Evolutionary conservation across 2,113 vertebrate species (phyloP).

Genomic region (Galbula dea): DNA sequence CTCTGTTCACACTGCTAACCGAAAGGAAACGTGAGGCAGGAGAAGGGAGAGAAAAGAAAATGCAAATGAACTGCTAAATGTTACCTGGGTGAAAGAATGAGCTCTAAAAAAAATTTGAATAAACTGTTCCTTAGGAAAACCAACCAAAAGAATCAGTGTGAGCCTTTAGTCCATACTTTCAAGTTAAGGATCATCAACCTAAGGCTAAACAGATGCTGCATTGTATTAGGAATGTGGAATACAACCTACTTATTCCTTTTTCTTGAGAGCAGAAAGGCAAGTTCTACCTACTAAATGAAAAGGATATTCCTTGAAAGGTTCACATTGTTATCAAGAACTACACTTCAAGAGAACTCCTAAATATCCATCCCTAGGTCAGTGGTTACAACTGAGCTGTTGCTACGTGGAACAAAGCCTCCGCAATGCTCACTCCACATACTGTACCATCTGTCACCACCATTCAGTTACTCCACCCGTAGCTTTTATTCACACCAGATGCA

Average conservation of each 20-base stretch:
- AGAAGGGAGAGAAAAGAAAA: constrained; percentile 36
- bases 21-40: constrained; percentile 36
- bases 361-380: constrained; percentile 37
- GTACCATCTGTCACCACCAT: constrained; percentile 18
- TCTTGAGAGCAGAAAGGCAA: constrained; percentile 67
- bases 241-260: constrained; percentile 66
- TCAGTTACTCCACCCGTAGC: neutral
- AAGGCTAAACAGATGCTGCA: constrained; percentile 74
- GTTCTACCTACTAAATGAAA: constrained; percentile 69
- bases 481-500: constrained; percentile 85
- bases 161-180: constrained; percentile 69
- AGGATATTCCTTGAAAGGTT: constrained; percentile 71
- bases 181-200: constrained; percentile 70
- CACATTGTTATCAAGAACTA: constrained; percentile 60
- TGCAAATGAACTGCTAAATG: constrained; percentile 40
- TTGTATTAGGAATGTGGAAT: constrained; percentile 71
- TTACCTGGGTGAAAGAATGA: constrained; percentile 46
- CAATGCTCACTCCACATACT: constrained; percentile 41
- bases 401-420: constrained; percentile 56
- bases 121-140: constrained; percentile 52
- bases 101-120: constrained; percentile 49
- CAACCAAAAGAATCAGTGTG: constrained; percentile 64
- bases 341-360: constrained; percentile 60
- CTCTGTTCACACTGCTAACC: constrained; percentile 59
- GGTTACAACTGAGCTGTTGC: constrained; percentile 59